A percentile compares a stretch with the other conserved stretches of the same genome.
Conservation (phyloP, 2,113 vertebrate genomes). For the Polypterus senegalus region DNA sequence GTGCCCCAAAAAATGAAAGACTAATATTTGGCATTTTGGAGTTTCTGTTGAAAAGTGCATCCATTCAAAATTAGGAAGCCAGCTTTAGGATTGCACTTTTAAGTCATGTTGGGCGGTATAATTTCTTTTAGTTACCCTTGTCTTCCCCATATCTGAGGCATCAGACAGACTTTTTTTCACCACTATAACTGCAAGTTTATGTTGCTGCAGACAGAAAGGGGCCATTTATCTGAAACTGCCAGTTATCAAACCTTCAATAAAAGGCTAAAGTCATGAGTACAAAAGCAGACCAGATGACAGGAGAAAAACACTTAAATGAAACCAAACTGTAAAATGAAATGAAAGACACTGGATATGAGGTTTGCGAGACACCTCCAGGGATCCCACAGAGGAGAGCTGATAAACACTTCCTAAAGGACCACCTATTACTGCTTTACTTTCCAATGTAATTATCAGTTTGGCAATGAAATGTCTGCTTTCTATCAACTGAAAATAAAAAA, state of each 20-base stretch:
- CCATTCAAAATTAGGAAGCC: no score
- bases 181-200: no score
- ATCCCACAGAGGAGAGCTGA: neutral
- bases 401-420: neutral
- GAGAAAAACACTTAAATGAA: neutral
- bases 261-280: no score
- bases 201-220: neutral
- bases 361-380: neutral
- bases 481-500: neutral
- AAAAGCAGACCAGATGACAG: neutral
- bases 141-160: no score
- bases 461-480: neutral
- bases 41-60: no score
- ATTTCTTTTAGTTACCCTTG: no score
- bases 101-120: no score
- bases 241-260: neutral
- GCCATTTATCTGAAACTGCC: neutral
- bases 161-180: no score
- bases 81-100: no score
- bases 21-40: no score
- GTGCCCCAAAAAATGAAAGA: no score
- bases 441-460: slow-evolving; percentile 5
- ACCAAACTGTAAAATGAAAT: neutral
- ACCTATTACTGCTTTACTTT: slow-evolving; percentile 1
- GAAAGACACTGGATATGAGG: neutral